Evolutionary conservation across 2,888 invertebrate species (phyloP).

Genomic region (Drosophila aldrichi): DNA sequence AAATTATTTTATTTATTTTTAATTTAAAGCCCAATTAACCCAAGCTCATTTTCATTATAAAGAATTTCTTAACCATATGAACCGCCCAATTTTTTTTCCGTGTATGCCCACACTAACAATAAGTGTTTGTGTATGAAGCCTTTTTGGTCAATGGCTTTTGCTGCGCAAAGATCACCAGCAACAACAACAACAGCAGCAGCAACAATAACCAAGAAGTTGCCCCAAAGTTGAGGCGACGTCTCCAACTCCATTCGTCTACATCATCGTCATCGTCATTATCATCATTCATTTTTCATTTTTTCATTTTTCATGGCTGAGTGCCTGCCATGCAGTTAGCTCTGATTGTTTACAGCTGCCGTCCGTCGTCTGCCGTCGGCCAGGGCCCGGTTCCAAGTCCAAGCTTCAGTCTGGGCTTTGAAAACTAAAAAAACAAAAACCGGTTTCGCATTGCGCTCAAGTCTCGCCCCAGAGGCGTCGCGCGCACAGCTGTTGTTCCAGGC

Average conservation of each 20-base stretch:
- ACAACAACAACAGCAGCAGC: not conserved
- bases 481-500: constrained; percentile 64
- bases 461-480: constrained; percentile 54
- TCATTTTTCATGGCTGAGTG: constrained; percentile 78
- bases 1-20: too few species aligned
- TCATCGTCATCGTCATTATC: constrained; percentile 65
- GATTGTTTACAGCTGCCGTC: constrained; percentile 81
- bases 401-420: constrained; percentile 41
- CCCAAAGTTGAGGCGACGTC: constrained; percentile 27
- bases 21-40: not conserved
- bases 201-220: constrained; percentile 24
- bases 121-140: constrained; percentile 54
- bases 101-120: constrained; percentile 34
- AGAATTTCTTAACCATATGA: not conserved
- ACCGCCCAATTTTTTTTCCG: constrained; percentile 19
- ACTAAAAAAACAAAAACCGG: constrained; percentile 41
- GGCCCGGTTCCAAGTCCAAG: constrained; percentile 18
- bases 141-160: constrained; percentile 76
- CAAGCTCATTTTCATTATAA: not conserved
- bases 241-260: constrained; percentile 22
- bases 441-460: constrained; percentile 47
- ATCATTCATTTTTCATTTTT: constrained; percentile 76
- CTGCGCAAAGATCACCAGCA: constrained; percentile 46
- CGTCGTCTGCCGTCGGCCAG: constrained; percentile 46
- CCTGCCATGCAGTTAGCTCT: constrained; percentile 80